These are phyloP conservation scores for Protonemura montana DNA, from an alignment of 2,888 invertebrate genomes.

Conservation along the genomic window DNA sequence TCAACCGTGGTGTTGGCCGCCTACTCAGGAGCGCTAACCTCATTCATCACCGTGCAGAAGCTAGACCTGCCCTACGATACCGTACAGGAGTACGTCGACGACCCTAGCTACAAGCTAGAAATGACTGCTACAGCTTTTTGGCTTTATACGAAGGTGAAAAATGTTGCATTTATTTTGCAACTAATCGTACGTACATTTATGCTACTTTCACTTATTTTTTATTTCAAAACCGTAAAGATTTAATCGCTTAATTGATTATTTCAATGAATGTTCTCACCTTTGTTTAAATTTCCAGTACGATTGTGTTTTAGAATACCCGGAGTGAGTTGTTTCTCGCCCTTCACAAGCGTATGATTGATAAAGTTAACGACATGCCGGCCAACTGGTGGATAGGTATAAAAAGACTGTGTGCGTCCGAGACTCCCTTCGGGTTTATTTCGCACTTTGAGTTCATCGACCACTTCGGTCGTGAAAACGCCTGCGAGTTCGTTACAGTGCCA, in stretches of 20 bases:
- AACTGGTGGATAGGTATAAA: not conserved
- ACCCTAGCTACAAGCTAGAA: not conserved
- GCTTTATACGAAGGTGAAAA: not conserved
- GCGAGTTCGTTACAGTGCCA: not conserved
- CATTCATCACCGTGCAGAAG: not conserved
- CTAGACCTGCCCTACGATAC: not conserved
- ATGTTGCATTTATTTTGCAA: not conserved
- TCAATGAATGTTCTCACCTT: no score
- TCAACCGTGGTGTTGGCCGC: not conserved
- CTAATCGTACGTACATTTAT: no score
- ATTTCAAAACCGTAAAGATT: no score
- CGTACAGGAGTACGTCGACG: not conserved
- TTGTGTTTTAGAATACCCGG: not conserved
- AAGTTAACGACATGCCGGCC: not conserved
- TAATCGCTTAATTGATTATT: no score
- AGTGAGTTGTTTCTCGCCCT: not conserved
- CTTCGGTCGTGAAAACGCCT: not conserved
- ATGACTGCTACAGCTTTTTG: not conserved
- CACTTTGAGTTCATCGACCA: not conserved
- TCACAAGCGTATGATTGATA: not conserved
- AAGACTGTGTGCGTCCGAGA: not conserved
- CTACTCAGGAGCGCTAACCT: conserved; percentile 10
- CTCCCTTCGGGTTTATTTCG: not conserved
- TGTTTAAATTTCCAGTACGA: not conserved
- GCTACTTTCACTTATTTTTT: no score